These are phyloP conservation scores for Nomada ferruginata DNA, from an alignment of 2,888 invertebrate species.

Conservation along the genomic window DNA sequence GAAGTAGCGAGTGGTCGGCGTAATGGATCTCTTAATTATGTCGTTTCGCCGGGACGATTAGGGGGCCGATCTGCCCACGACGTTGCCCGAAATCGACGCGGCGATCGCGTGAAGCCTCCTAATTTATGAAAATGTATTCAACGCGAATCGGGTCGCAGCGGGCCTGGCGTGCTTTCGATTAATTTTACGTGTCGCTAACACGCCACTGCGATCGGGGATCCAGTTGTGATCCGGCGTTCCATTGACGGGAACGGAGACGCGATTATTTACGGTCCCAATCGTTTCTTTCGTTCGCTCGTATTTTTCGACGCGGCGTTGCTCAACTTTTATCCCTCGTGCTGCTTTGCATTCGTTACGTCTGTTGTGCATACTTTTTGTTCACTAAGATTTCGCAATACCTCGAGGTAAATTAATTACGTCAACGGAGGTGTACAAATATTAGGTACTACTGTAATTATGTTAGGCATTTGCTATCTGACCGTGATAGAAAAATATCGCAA, in stretches of 20 bases:
- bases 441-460: too few relatives aligned
- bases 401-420: too few relatives aligned
- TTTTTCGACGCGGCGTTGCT: not conserved
- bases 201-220: constrained; percentile 27
- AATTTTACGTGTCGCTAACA: constrained; percentile 51
- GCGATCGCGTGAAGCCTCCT: constrained; percentile 44
- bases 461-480: too few relatives aligned
- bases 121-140: constrained; percentile 77
- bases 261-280: constrained; percentile 24
- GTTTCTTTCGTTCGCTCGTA: not conserved
- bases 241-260: not conserved
- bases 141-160: constrained; percentile 55
- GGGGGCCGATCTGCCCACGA: constrained; percentile 63
- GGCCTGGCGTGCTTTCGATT: constrained; percentile 54
- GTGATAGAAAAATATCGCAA: too few relatives aligned
- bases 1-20: constrained; percentile 37
- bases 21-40: constrained; percentile 78
- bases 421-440: too few relatives aligned
- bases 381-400: too few relatives aligned
- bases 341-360: not conserved
- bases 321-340: not conserved
- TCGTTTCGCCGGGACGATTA: constrained; percentile 73
- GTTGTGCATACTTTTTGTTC: too few relatives aligned
- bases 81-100: constrained; percentile 51
- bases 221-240: constrained; percentile 19